A percentile compares a stretch with the other conserved stretches of the same genome.
Conservation (phyloP, 2,888 invertebrate genomes). For the Diplazon laetatorius region DNA sequence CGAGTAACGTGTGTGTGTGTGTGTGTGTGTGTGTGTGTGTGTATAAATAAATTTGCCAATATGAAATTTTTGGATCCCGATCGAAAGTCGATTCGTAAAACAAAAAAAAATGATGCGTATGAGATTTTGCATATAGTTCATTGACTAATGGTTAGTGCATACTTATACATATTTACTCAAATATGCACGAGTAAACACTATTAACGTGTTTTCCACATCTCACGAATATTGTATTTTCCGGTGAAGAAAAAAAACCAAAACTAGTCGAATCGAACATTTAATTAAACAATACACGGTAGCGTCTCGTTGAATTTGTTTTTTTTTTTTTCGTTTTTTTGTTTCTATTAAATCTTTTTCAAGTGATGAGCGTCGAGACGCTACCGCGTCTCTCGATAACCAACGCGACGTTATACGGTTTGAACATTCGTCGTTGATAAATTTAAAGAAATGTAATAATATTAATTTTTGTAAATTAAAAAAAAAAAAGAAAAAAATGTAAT, state of each 20-base stretch:
- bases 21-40: not conserved
- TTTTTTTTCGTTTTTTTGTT: too few species aligned
- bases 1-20: not conserved
- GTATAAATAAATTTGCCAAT: conserved; percentile 57
- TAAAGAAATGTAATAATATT: conserved; percentile 70
- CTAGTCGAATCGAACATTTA: conserved; percentile 33
- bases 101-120: conserved; percentile 59
- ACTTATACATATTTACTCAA: conserved; percentile 42
- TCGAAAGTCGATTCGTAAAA: conserved; percentile 21
- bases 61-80: conserved; percentile 60
- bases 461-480: conserved; percentile 79
- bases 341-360: not conserved
- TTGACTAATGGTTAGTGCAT: conserved; percentile 67
- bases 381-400: not conserved
- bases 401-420: conserved; percentile 18
- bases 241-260: not conserved
- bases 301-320: not conserved
- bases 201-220: conserved; percentile 58
- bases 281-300: not conserved
- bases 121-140: conserved; percentile 67
- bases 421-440: conserved; percentile 57
- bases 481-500: too few species aligned
- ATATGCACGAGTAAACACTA: conserved; percentile 47
- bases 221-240: conserved; percentile 50
- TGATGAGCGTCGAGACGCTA: too few species aligned